phyloP scores from a whole-genome alignment of 1,140 invertebrate species.

The Microplitis mediator region DNA sequence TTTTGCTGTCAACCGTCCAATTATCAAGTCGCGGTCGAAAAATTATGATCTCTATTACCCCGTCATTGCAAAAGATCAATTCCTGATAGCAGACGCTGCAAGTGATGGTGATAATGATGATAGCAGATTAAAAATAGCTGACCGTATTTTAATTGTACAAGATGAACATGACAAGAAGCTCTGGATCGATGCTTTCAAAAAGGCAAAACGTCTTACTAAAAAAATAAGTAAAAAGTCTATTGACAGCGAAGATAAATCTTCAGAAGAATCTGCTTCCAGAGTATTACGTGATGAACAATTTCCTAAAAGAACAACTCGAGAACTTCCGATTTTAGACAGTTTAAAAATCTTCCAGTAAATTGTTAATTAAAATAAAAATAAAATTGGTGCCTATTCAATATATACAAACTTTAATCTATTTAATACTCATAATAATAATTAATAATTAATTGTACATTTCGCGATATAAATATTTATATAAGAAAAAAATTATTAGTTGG shows the following conservation, averaged over 20 bases:
- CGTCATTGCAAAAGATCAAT: conserved; percentile 56
- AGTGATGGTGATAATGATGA: conserved; percentile 35
- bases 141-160: conserved; percentile 59
- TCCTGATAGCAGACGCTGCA: conserved; percentile 47
- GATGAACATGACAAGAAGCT: conserved; percentile 65
- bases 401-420: neutral
- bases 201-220: conserved; percentile 31
- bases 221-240: conserved; percentile 1
- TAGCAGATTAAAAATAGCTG: conserved; percentile 54
- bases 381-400: conserved; percentile 1
- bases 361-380: neutral
- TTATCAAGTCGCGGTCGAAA: conserved; percentile 42
- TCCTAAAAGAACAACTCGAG: conserved; percentile 7
- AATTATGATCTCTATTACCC: conserved; percentile 60
- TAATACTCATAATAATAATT: neutral
- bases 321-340: conserved; percentile 17
- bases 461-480: neutral
- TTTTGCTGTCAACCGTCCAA: conserved; percentile 57
- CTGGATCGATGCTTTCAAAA: conserved; percentile 60
- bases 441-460: neutral
- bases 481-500: neutral
- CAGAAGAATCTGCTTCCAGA: conserved; percentile 1
- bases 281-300: conserved; percentile 12
- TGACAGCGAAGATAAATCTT: conserved; percentile 12
- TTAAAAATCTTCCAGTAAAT: neutral